Base-by-base conservation (phyloP, 1,140 invertebrate genomes). In the Matsumurasca onukii region DNA sequence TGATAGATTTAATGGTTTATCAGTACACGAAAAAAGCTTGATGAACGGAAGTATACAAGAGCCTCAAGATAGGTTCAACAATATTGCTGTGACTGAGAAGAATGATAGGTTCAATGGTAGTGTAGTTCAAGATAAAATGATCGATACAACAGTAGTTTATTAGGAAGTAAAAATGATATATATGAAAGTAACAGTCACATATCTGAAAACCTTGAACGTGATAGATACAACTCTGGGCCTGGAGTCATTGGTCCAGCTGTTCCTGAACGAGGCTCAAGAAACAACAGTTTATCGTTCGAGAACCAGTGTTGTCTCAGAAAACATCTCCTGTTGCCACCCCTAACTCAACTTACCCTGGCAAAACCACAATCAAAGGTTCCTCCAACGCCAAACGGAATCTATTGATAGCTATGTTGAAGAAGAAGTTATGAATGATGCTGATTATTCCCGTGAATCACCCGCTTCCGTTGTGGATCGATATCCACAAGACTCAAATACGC, bases 371-470 rank as follows among this genome's bases (percentile, higher is more conserved):
- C 59, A 24, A n/a, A 67, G 70, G 13, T 63, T 45, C 1, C 67
- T 65, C 29, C 68, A 73, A n/a, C 66, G 70, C 17, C 25, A 69
- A 5, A 74, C 75, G 49, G 80, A 81, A 64, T 81, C 81, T 15
- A 66, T 83, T 1, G 81, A 83, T 48, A 80, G 78, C 71, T 82
- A 80, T 69, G 71, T 75, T 17, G 80, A 81, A 57, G 81, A 82
- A 65, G 78, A 72, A 13, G 29, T 69, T 15, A 20, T 68, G 15
- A 29, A 57, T 17, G 72, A 71, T 17, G 3, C 52, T 2, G 69
- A 73, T 55, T 73, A 73, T 59, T 61, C 67, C 13, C 51, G 66
- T 15, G 72, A 73, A 15, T 71, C 69, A 1, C 79, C 81, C 5
- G 76, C 76, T 24, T 78, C 78, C 67, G 80, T 82, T 66, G 75